Evolutionary conservation across 1,140 invertebrate genomes (phyloP), one percentile per base, ranked within the genome.

Genomic region (Pseudachorutes palmiensis): DNA sequence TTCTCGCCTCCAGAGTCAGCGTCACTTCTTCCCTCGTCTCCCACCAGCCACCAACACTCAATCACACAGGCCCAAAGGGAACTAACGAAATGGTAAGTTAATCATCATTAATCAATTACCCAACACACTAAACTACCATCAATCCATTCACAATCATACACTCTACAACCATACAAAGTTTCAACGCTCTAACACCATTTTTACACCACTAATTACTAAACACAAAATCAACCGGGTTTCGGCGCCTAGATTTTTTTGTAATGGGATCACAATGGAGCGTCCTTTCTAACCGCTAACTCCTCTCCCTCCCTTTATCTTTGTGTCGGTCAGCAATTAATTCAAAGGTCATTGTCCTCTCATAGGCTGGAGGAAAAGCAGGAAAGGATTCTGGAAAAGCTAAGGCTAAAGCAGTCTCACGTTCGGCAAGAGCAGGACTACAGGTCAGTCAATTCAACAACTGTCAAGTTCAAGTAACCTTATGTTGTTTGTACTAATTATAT

Each of bases 381-480:
- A 98, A 98, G 84, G 95, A 98, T 84, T 97, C 94, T 60, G 97
- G 97, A 76, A 99, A 99, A 85, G 91, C 94, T n/a, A 98, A 98
- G 83, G 92, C 94, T 59, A 98, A 98, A 84, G 95, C 96, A 73
- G 93, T 99, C 48, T 98, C 96, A 61, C 87, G 97, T 77, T 98
- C 96, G 62, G 94, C 95, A 65, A 85, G 96, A 76, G 97, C 97
- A 76, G 97, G 97, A 74, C 85, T 99, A 76, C 96, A 98, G 88
- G 94, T 97, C 85, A 85, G 81, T 80, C 5, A 55, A 16, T 55
- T 22, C 5, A 41, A 9, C 36, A 5, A 41, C 19, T 9, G 5
- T 19, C 36, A 41, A 19, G 36, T 41, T 19, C 5, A 9, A 41
- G 5, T 41, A 41, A 41, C 36, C n/a, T n/a, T n/a, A n/a, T 41